Base-by-base conservation (phyloP, 2,888 invertebrate genomes). In the Sturmia bella region DNA sequence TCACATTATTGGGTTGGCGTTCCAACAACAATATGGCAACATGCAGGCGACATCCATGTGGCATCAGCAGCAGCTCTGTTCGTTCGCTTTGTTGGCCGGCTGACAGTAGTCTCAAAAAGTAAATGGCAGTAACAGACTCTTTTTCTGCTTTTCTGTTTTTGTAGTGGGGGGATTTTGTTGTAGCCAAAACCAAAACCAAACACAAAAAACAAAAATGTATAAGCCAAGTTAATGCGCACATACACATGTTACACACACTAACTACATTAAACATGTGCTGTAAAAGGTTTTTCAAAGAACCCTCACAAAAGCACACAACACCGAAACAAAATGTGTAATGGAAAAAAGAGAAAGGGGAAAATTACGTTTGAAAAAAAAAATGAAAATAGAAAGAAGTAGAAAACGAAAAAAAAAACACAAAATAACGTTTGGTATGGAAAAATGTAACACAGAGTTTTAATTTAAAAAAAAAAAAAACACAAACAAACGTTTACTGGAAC, bases 401-500 rank as follows among this genome's bases (percentile, higher is more conserved):
- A n/a, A n/a, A 54, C 32, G 52, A 75, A 32, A 11, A 1, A 64
- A 64, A 57, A 24, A 6, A 3, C 3, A 27, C 3, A 27, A 27
- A 27, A 27, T 27, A 27, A 27, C 27, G 27, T 27, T 27, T 27
- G 19, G 50, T 17, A 13, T 41, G 12, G 52, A 72, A 45, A 54
- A 77, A 27, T 21, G 15, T 39, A 48, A 61, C 41, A 74, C 56
- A 52, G 39, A 73, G 56, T 63, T 52, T 52, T 52, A 48, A 56
- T 39, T 74, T 64, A 21, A 72, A 56, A 59, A 57, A 52, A 76
- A 57, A 59, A 73, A 61, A 73, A 21, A 72, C 48, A 59, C 64
- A 52, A 76, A 57, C 66, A 73, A 61, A 73, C 54, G 63, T 76
- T 73, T 76, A 45, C 37, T 64, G 24, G 37, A 48, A 72, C 66